phyloP scores from a whole-genome alignment of 2,888 invertebrate species.

The Lepeophtheirus nordmannii region DNA sequence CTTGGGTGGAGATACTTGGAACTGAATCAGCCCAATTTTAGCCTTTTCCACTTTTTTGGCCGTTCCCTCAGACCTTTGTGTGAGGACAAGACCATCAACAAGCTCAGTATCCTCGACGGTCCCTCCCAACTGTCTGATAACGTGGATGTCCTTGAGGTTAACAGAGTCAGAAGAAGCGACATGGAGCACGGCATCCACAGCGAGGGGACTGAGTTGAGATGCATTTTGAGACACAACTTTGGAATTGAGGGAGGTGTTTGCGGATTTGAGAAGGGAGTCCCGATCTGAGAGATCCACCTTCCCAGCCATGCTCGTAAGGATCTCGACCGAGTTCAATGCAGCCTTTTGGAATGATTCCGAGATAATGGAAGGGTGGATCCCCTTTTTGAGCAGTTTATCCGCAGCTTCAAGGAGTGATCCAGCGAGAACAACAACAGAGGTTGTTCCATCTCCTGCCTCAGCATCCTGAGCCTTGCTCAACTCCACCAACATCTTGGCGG shows the following conservation, averaged over 20 bases:
- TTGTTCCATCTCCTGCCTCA: slow-evolving; percentile 98
- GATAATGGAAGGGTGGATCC: slow-evolving; percentile 92
- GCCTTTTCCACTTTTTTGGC: slow-evolving; percentile 79
- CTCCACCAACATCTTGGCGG: slow-evolving; percentile 98
- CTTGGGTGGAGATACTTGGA: slow-evolving; percentile 98
- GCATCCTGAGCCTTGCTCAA: slow-evolving; percentile 95
- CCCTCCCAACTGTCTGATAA: slow-evolving; percentile 89
- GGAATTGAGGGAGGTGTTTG: slow-evolving; percentile 93
- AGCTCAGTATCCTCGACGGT: slow-evolving; percentile 94
- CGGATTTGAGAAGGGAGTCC: slow-evolving; percentile 74
- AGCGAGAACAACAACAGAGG: slow-evolving; percentile 92
- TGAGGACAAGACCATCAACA: slow-evolving; percentile 85
- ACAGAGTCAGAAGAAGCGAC: slow-evolving; percentile 60
- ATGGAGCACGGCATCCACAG: slow-evolving; percentile 87
- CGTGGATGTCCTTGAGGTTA: slow-evolving; percentile 85
- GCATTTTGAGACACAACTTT: slow-evolving; percentile 96
- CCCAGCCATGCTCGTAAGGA: slow-evolving; percentile 66
- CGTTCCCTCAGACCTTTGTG: slow-evolving; percentile 68
- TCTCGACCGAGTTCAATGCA: slow-evolving; percentile 50
- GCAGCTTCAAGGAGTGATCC: slow-evolving; percentile 71
- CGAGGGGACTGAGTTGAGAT: slow-evolving; percentile 81
- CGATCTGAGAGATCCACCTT: slow-evolving; percentile 71
- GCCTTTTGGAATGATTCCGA: slow-evolving; percentile 90
- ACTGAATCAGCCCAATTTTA: slow-evolving; percentile 95
- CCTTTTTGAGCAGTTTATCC: slow-evolving; percentile 74